Conservation (phyloP, 2,888 invertebrate species). For the Plagiodera versicolora region DNA sequence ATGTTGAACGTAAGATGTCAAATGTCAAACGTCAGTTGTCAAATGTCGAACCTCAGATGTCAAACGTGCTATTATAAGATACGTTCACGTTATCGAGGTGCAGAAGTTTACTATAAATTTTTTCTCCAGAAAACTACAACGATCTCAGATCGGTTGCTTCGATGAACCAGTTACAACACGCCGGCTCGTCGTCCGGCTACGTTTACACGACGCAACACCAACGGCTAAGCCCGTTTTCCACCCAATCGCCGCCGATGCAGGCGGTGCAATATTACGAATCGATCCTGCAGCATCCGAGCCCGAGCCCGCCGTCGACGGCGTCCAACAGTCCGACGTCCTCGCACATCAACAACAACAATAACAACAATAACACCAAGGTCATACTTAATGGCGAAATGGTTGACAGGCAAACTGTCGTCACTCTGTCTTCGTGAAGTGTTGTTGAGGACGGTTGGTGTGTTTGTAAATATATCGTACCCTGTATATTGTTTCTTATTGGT, state of each 20-base stretch:
- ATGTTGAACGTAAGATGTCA: too few relatives aligned
- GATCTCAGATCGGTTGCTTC: slow-evolving; percentile 43
- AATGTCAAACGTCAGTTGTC: too few relatives aligned
- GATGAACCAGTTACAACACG: slow-evolving; percentile 45
- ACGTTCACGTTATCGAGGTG: too few relatives aligned
- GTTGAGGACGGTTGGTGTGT: slow-evolving; percentile 8
- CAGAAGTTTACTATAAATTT: background rate
- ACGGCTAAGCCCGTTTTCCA: slow-evolving; percentile 49
- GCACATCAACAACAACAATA: slow-evolving; percentile 41
- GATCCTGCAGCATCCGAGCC: slow-evolving; percentile 45
- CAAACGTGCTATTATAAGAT: too few relatives aligned
- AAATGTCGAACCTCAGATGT: too few relatives aligned
- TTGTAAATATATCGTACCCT: slow-evolving; percentile 22
- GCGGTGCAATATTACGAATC: slow-evolving; percentile 44
- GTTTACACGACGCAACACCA: slow-evolving; percentile 40
- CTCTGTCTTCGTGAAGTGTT: slow-evolving; percentile 42
- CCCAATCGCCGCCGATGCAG: slow-evolving; percentile 51
- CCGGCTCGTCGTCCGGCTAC: slow-evolving; percentile 39
- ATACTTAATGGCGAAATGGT: slow-evolving; percentile 48
- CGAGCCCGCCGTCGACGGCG: slow-evolving; percentile 46
- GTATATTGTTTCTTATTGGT: slow-evolving; percentile 1
- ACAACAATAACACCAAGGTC: slow-evolving; percentile 46
- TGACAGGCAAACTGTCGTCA: slow-evolving; percentile 52
- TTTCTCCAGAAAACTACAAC: slow-evolving; percentile 42
- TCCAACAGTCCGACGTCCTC: slow-evolving; percentile 49